A percentile compares a stretch with the other conserved stretches of the same genome.
These are phyloP conservation scores for Cynoglossus semilaevis DNA, from an alignment of 2,113 vertebrate species.

Conservation along the genomic window DNA sequence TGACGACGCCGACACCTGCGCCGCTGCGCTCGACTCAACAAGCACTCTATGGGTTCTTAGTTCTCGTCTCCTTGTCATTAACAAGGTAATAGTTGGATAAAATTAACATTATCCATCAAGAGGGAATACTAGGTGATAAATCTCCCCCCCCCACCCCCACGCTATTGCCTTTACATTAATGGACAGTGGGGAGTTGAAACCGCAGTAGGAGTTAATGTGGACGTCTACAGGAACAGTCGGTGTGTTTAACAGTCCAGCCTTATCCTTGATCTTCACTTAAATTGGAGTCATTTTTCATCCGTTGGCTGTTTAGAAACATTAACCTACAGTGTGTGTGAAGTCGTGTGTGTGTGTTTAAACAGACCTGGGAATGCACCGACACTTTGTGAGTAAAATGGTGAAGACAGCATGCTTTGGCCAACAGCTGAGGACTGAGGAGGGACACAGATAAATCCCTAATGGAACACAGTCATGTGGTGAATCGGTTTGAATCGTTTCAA, in stretches of 20 bases:
- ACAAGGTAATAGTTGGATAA: constrained; percentile 1
- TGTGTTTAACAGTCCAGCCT: constrained; percentile 31
- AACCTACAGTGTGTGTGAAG: constrained; percentile 24
- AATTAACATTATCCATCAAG: constrained; percentile 13
- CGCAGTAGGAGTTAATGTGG: constrained; percentile 5
- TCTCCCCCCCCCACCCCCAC: not conserved
- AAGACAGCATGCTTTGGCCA: constrained; percentile 35
- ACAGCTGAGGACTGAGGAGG: constrained; percentile 35
- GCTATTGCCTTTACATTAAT: constrained; percentile 1
- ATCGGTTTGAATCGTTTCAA: constrained; percentile 19
- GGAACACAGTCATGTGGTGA: constrained; percentile 20
- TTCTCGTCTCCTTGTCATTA: not conserved
- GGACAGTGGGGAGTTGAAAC: constrained; percentile 1
- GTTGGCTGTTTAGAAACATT: constrained; percentile 28
- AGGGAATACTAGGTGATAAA: not conserved
- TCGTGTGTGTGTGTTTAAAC: constrained; percentile 31
- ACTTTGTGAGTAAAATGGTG: constrained; percentile 40
- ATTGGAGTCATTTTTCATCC: constrained; percentile 47
- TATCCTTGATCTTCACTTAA: constrained; percentile 33
- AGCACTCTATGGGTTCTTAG: too few relatives aligned
- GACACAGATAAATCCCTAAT: constrained; percentile 51
- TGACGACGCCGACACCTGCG: too few relatives aligned
- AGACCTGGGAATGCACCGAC: constrained; percentile 36
- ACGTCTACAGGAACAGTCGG: constrained; percentile 11
- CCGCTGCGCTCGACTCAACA: too few relatives aligned